Evolutionary conservation across 2,888 invertebrate species (phyloP).

Genomic region (Xanthostigma xanthostigma): DNA sequence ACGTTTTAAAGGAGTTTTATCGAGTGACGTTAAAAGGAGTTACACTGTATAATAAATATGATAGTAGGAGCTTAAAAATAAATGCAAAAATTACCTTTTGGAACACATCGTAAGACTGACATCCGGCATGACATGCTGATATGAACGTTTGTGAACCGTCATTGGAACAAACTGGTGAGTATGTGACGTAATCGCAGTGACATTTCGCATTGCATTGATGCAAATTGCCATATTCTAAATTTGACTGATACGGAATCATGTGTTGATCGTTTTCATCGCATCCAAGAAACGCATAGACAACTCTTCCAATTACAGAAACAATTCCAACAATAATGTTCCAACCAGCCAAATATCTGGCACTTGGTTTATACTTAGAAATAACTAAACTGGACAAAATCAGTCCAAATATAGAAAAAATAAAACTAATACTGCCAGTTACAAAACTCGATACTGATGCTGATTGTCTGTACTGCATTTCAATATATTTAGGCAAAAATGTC

Average conservation of each 20-base stretch:
- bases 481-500: slow-evolving; percentile 71
- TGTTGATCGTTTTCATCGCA: slow-evolving; percentile 44
- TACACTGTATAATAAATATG: too few species aligned
- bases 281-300: slow-evolving; percentile 49
- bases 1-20: too few species aligned
- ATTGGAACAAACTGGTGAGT: slow-evolving; percentile 56
- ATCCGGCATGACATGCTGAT: slow-evolving; percentile 70
- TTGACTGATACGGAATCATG: slow-evolving; percentile 27
- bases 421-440: slow-evolving; percentile 54
- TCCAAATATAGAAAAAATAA: slow-evolving; percentile 52
- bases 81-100: too few species aligned
- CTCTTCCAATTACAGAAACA: slow-evolving; percentile 43
- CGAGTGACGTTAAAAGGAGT: too few species aligned
- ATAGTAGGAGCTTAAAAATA: too few species aligned
- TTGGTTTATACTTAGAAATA: slow-evolving; percentile 49
- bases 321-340: slow-evolving; percentile 54
- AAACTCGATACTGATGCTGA: slow-evolving; percentile 61
- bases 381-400: slow-evolving; percentile 49
- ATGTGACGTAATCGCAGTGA: slow-evolving; percentile 53
- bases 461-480: slow-evolving; percentile 66
- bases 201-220: slow-evolving; percentile 46
- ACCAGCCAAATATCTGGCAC: slow-evolving; percentile 46
- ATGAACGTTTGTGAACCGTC: slow-evolving; percentile 49
- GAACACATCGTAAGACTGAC: slow-evolving; percentile 23
- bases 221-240: slow-evolving; percentile 28